A percentile compares a stretch with the other conserved stretches of the same genome.
phyloP scores from a whole-genome alignment of 64 coral and sea anemone genomes.

The Montipora capricornis region DNA sequence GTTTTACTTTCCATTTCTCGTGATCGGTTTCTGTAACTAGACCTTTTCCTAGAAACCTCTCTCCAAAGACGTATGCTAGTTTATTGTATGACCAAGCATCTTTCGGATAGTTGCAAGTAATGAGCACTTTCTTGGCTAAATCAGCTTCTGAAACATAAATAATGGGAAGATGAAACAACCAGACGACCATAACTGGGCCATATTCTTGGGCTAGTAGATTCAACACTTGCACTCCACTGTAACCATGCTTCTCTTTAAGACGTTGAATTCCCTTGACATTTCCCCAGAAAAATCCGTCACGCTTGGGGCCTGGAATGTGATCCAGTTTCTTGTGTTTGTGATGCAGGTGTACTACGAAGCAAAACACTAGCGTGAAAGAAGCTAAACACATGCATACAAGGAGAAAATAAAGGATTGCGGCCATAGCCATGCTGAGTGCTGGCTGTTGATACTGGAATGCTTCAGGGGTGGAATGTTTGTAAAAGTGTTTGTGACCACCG shows the following conservation, averaged over 20 bases:
- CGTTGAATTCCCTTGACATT: conserved; percentile 50
- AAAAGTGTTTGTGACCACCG: neutral
- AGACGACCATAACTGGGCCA: conserved; percentile 69
- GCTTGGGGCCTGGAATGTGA: conserved; percentile 77
- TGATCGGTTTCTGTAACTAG: conserved; percentile 71
- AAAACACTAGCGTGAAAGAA: conserved; percentile 62
- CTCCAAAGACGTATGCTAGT: conserved; percentile 69
- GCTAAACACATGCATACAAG: conserved; percentile 8
- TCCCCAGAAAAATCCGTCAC: conserved; percentile 82
- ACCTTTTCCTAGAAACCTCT: conserved; percentile 68
- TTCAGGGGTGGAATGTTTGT: neutral
- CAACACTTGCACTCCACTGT: conserved; percentile 22
- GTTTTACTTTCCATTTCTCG: conserved; percentile 67
- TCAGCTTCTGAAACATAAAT: conserved; percentile 69
- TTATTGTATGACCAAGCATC: conserved; percentile 3
- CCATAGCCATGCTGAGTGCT: conserved; percentile 19
- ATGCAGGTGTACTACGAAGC: conserved; percentile 69
- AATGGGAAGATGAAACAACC: conserved; percentile 66
- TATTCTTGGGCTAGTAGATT: conserved; percentile 38
- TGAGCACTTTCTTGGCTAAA: conserved; percentile 66
- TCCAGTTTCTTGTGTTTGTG: conserved; percentile 66
- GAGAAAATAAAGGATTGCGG: conserved; percentile 1
- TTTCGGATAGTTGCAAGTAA: conserved; percentile 80
- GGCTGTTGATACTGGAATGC: neutral
- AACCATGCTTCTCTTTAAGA: conserved; percentile 1